Base-by-base conservation (phyloP, 2,113 vertebrate species). In the Panurus biarmicus region DNA sequence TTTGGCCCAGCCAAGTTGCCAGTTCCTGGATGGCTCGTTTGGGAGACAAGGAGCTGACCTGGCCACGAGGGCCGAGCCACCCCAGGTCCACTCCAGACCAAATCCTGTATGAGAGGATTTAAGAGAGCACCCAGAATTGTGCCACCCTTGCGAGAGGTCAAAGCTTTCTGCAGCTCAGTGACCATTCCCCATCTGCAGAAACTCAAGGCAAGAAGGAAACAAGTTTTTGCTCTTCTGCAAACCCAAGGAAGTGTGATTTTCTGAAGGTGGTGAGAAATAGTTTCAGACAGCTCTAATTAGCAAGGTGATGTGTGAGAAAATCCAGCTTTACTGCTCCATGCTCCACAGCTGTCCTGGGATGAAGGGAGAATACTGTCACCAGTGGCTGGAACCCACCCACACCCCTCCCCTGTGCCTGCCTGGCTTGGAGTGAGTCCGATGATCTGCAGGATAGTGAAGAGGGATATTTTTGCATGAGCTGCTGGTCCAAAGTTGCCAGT, bases 251-350 rank as follows among this genome's bases (percentile, higher is more conserved):
- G 94, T 93, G 95, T 86, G 87, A 96, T 93, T 97, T 95, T 96
- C 90, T 89, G 95, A 94, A 94, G 95, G 93, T 94, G 92, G 96
- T 95, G 96, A 95, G 85, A 93, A 96, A 81, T 60, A 53, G 14
- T 70, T 94, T 94, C 92, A 95, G 92, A 92, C 87, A 78, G 92
- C 79, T 92, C 88, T 90, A 93, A 90, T 96, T 88, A 95, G 82
- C 23, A 64, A 82, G 61, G 79, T 58, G 72, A 61, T 2, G 2
- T 2, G 2, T 90, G 48, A 96, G 60, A 91, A 88, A 88, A 95
- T 62, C 72, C 79, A 91, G 66, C 60, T 80, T 87, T 81, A 14
- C 76, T 81, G 71, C 57, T 95, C 75, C 13, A 8, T 88, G 79
- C 44, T 85, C 72, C 92, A 77, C 88, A 78, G 78, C 90, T 93